Percentiles rank a stretch among this genome's conserved stretches.
phyloP scores from a whole-genome alignment of 2,113 vertebrate species.

The Mustelus asterias region DNA sequence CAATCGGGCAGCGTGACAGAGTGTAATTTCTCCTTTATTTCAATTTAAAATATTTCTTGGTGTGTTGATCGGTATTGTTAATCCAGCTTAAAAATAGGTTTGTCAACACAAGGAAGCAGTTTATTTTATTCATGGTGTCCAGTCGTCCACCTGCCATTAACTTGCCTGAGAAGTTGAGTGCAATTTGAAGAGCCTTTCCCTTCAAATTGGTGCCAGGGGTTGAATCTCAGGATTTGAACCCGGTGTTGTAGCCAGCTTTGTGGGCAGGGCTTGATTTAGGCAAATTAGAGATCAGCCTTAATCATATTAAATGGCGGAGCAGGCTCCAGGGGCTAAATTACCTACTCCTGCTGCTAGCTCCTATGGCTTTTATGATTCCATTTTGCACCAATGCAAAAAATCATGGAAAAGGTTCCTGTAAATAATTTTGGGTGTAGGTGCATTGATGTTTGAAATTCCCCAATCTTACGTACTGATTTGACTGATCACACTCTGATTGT shows the following conservation, averaged over 20 bases:
- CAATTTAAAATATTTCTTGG: not conserved
- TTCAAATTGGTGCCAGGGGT: not conserved
- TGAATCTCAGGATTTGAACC: not conserved
- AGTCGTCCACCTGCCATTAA: not conserved
- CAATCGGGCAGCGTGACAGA: not conserved
- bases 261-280: not conserved
- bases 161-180: not conserved
- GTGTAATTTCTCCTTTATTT: not conserved
- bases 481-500: not conserved
- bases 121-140: not conserved
- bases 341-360: no score
- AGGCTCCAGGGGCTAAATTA: no score
- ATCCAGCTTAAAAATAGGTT: not conserved
- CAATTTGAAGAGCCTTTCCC: not conserved
- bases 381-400: not conserved
- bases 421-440: not conserved
- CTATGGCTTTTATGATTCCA: no score
- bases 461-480: not conserved
- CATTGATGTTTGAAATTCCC: not conserved
- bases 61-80: not conserved
- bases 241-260: not conserved
- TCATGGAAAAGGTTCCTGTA: not conserved
- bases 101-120: not conserved
- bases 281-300: not conserved
- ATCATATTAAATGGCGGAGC: no score